Base-by-base conservation (phyloP, 2,113 vertebrate species). In the Chionodraco myersi region DNA sequence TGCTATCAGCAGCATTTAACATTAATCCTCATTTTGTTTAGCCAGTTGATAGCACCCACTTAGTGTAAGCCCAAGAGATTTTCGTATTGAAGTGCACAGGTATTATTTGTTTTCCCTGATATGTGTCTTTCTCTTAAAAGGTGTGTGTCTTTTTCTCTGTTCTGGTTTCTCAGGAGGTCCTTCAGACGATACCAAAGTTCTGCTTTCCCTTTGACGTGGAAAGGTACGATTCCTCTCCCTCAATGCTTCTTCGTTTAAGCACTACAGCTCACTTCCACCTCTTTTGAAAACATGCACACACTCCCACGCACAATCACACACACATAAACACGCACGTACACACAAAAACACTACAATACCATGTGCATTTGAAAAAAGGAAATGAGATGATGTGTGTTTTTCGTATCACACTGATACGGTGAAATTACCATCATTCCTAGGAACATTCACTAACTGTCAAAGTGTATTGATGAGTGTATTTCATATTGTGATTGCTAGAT, bases 141-240 rank as follows among this genome's bases (percentile, higher is more conserved):
- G 14, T 79, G 80, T 80, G 63, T 89, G 76, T 89, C 77, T 94
- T 23, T 85, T 69, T 74, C 75, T 89, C 80, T 91, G 75, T 91
- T 92, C 83, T 92, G 72, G 69, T 92, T 91, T 75, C 76, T 86
- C 94, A 99, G 98, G 98, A 99, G 92, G 95, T 99, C 71, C 94
- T 99, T 76, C 96, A 96, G 94, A 98, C 94, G 0, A 92, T 99
- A 90, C 97, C 97, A 66, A 99, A 97, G 96, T 99, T 99, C 96
- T 99, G 98, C 94, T 99, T 99, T 94, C 98, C 98, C 71, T 99
- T 99, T 94, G 98, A 99, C 59, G 44, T 98, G 86, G 96, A 97
- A 96, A 98, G 98, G 98, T 99, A 96, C 59, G 86, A 75, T 84
- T 86, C 84, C 84, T 75, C 77, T 81, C 59, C 53, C 23, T 68